phyloP scores from a whole-genome alignment of 2,888 invertebrate genomes.

The Cybosia mesomella region DNA sequence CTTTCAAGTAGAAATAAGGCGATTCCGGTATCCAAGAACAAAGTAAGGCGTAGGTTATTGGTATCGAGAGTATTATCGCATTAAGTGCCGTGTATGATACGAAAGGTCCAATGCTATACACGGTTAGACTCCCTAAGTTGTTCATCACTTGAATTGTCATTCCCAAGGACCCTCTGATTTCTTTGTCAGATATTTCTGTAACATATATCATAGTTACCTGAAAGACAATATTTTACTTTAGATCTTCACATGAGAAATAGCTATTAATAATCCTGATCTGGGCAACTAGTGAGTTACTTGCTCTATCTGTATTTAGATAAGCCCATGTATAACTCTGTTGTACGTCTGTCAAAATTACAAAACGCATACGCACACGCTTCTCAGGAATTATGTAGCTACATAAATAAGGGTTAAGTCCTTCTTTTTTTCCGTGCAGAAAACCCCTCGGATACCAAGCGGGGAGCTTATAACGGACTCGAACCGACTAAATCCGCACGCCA shows the following conservation, averaged over 20 bases:
- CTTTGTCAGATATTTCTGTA: conserved; percentile 85
- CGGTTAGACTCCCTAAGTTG: conserved; percentile 76
- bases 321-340: too few relatives aligned
- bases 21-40: conserved; percentile 88
- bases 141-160: conserved; percentile 83
- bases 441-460: too few relatives aligned
- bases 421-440: too few relatives aligned
- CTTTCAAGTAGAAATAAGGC: conserved; percentile 87
- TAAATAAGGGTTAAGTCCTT: too few relatives aligned
- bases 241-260: not conserved
- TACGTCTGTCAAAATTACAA: too few relatives aligned
- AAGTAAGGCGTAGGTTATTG: conserved; percentile 77
- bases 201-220: conserved; percentile 85
- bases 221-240: conserved; percentile 41
- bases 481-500: too few relatives aligned
- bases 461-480: too few relatives aligned
- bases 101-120: conserved; percentile 82
- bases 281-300: too few relatives aligned
- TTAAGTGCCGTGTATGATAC: conserved; percentile 79
- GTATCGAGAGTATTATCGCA: conserved; percentile 78
- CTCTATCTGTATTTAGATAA: too few relatives aligned
- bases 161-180: conserved; percentile 80
- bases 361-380: too few relatives aligned
- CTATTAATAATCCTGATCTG: too few relatives aligned
- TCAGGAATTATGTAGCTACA: too few relatives aligned